A percentile compares a stretch with the other conserved stretches of the same genome.
These are phyloP conservation scores for Bimastos eiseni DNA, from an alignment of 2,888 invertebrate species.

Conservation along the genomic window DNA sequence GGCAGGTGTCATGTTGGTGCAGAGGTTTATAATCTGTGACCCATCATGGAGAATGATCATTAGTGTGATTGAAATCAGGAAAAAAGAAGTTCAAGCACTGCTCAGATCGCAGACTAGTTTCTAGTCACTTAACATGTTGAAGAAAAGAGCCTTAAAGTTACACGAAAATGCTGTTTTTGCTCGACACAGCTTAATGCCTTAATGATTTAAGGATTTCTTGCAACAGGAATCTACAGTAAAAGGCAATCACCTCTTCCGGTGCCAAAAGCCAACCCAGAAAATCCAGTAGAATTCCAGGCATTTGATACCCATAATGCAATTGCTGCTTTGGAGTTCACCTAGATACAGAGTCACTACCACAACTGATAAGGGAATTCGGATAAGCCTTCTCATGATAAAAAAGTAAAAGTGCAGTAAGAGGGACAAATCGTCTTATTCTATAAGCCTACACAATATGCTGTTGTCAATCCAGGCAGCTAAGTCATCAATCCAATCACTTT, in stretches of 20 bases:
- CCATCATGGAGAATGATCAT: background rate
- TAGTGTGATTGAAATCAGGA: background rate
- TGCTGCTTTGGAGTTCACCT: background rate
- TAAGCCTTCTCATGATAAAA: background rate
- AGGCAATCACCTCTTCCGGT: background rate
- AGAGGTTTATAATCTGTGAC: background rate
- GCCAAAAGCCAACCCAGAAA: background rate
- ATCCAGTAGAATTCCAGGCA: background rate
- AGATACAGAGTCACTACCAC: background rate
- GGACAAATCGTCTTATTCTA: background rate
- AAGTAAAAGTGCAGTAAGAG: background rate
- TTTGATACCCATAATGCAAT: background rate
- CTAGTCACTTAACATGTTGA: background rate
- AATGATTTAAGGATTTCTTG: background rate
- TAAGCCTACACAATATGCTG: background rate
- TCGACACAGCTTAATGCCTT: background rate
- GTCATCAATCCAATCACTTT: background rate
- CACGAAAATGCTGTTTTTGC: background rate
- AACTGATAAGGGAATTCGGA: background rate
- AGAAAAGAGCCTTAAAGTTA: background rate
- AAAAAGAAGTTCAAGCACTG: background rate
- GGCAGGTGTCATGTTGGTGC: background rate
- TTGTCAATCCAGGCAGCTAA: background rate
- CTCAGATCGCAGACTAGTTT: background rate
- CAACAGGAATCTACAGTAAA: background rate